A percentile compares a stretch with the other conserved stretches of the same genome.
phyloP scores from a whole-genome alignment of 2,888 invertebrate species.

The Nomada flava region DNA sequence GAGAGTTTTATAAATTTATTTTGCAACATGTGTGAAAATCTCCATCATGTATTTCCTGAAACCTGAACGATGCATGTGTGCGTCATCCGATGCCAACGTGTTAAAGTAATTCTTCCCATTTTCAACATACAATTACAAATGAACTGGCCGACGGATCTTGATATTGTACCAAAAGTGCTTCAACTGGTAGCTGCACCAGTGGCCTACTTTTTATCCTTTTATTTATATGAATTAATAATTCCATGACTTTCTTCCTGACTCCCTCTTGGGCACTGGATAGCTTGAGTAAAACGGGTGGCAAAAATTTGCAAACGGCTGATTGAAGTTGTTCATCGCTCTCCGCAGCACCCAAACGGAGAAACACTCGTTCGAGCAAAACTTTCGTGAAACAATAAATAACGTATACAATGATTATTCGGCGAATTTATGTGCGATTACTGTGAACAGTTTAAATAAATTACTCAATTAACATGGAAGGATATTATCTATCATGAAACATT shows the following conservation, averaged over 20 bases:
- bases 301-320: slow-evolving; percentile 91
- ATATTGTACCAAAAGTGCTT: slow-evolving; percentile 92
- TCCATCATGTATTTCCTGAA: not conserved
- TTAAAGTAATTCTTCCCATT: not conserved
- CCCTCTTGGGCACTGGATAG: slow-evolving; percentile 94
- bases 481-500: not conserved
- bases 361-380: slow-evolving; percentile 95
- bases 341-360: slow-evolving; percentile 94
- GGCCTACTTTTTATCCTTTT: slow-evolving; percentile 94
- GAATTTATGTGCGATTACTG: not conserved
- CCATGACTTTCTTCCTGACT: slow-evolving; percentile 95
- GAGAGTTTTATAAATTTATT: too few relatives aligned
- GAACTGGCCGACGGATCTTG: slow-evolving; percentile 90
- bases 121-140: slow-evolving; percentile 90
- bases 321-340: slow-evolving; percentile 96
- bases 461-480: not conserved
- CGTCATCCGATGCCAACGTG: not conserved
- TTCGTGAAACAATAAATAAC: slow-evolving; percentile 73
- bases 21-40: too few relatives aligned
- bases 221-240: slow-evolving; percentile 95
- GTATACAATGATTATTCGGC: not conserved
- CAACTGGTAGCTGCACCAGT: slow-evolving; percentile 93
- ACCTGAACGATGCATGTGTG: not conserved
- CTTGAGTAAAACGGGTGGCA: slow-evolving; percentile 95
- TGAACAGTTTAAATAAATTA: not conserved